Evolutionary conservation across 2,888 invertebrate species (phyloP).

Genomic region (Geotrupes spiniger): DNA sequence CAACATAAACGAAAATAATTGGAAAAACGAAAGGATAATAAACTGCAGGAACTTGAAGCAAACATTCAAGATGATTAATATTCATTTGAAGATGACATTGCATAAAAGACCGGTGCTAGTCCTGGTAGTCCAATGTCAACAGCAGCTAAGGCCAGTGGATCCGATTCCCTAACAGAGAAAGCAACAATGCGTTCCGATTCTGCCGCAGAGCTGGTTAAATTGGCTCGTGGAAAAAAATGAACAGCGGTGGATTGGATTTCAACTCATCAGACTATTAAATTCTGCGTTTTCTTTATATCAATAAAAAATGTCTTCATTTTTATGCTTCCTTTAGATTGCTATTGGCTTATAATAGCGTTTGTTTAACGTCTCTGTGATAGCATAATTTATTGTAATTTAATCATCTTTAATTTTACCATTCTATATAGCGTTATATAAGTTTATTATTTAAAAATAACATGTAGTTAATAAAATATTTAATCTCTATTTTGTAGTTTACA

Average conservation of each 20-base stretch:
- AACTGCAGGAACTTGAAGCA: conserved; percentile 90
- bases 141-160: conserved; percentile 40
- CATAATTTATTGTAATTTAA: conserved; percentile 19
- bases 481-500: no score
- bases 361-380: conserved; percentile 21
- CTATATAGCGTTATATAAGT: no score
- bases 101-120: conserved; percentile 85
- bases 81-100: conserved; percentile 84
- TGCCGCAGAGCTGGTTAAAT: conserved; percentile 87
- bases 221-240: conserved; percentile 67
- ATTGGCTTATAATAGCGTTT: conserved; percentile 11
- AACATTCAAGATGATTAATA: conserved; percentile 96
- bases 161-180: conserved; percentile 59
- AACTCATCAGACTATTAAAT: conserved; percentile 53
- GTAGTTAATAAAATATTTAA: no score
- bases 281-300: not conserved
- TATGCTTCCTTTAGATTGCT: no score
- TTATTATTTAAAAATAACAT: no score
- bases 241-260: conserved; percentile 51
- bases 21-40: conserved; percentile 94
- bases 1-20: conserved; percentile 93
- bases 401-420: not conserved
- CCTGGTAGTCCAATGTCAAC: conserved; percentile 56
- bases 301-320: no score
- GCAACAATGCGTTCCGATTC: conserved; percentile 82